These are phyloP conservation scores for Drosophila melanosoma DNA, from an alignment of 2,888 invertebrate species.

Conservation along the genomic window DNA sequence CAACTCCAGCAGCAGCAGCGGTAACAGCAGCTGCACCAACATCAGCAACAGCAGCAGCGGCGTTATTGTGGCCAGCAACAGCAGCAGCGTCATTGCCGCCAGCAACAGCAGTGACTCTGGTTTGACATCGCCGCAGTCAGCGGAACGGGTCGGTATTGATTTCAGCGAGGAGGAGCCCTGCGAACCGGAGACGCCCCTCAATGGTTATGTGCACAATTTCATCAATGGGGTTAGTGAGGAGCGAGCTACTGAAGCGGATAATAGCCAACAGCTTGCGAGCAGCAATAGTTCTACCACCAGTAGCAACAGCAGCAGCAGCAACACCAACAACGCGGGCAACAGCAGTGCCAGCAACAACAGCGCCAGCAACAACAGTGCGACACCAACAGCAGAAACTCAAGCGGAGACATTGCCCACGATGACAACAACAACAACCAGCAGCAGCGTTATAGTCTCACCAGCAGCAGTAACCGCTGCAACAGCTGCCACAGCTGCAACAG, in stretches of 20 bases:
- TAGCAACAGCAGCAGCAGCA: neutral
- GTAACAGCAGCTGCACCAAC: neutral
- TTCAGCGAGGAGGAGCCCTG: conserved; percentile 82
- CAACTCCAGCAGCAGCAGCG: conserved; percentile 49
- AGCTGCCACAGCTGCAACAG: conserved; percentile 9
- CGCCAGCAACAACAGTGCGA: conserved; percentile 14
- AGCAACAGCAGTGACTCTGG: conserved; percentile 51
- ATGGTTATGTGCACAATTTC: conserved; percentile 84
- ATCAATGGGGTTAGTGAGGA: conserved; percentile 83
- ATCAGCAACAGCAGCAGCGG: conserved; percentile 49
- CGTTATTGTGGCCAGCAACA: conserved; percentile 31
- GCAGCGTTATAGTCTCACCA: neutral
- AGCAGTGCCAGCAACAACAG: conserved; percentile 33
- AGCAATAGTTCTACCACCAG: neutral
- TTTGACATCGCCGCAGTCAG: conserved; percentile 54
- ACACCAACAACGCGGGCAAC: conserved; percentile 30
- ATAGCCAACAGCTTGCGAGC: conserved; percentile 2
- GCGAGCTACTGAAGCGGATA: conserved; percentile 62
- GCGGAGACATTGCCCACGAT: conserved; percentile 17
- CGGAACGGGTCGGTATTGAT: conserved; percentile 80
- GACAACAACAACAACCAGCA: conserved; percentile 14
- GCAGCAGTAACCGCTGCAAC: conserved; percentile 14
- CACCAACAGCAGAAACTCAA: conserved; percentile 14
- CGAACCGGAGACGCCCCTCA: conserved; percentile 82
- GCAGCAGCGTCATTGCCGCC: conserved; percentile 4